Conservation (phyloP, 2,113 vertebrate species). For the Onychostoma macrolepis region DNA sequence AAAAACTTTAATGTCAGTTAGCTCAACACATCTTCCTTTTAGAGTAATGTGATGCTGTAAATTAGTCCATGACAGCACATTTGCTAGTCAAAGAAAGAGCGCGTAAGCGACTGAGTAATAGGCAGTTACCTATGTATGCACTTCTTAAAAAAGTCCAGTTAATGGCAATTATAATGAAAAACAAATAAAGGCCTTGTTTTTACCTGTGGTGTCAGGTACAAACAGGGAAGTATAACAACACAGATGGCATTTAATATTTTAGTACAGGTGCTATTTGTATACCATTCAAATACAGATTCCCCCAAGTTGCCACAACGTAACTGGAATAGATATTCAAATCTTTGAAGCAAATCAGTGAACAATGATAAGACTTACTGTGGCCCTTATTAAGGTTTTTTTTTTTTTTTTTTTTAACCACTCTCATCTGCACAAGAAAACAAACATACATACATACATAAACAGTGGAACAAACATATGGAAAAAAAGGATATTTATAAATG, state of each 20-base stretch:
- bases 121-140: not conserved
- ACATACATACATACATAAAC: not conserved
- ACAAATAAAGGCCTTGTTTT: slow-evolving; percentile 51
- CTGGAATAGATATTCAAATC: slow-evolving; percentile 70
- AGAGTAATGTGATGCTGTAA: not conserved
- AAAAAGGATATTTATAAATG: not conserved
- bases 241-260: slow-evolving; percentile 38
- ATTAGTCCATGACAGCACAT: slow-evolving; percentile 23
- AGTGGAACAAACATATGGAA: not conserved
- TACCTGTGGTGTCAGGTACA: slow-evolving; percentile 48
- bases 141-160: slow-evolving; percentile 25
- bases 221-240: slow-evolving; percentile 48
- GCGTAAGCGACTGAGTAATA: not conserved
- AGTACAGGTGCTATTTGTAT: slow-evolving; percentile 35
- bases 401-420: slow-evolving; percentile 52
- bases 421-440: not conserved
- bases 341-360: slow-evolving; percentile 63
- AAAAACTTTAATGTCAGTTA: not conserved
- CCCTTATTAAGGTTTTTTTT: slow-evolving; percentile 56
- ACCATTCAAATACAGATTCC: too few relatives aligned
- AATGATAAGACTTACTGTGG: slow-evolving; percentile 48
- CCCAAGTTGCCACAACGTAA: slow-evolving; percentile 59
- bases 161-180: slow-evolving; percentile 45
- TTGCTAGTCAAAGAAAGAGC: slow-evolving; percentile 40
- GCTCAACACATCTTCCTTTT: not conserved